Base-by-base conservation (phyloP, 1,140 invertebrate species). In the Anastrepha ludens region DNA sequence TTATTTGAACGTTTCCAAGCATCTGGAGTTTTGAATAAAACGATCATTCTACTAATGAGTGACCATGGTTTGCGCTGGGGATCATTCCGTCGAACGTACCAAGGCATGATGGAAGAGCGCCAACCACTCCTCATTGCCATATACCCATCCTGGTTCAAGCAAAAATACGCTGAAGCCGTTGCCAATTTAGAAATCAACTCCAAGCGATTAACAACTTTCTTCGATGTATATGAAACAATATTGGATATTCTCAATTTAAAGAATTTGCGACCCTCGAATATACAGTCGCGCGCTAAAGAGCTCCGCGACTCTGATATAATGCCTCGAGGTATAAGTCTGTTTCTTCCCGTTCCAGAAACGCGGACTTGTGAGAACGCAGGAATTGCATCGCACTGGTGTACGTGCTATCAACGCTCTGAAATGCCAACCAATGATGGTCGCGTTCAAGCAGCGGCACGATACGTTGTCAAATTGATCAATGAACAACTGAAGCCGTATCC, bases 61-160 rank as follows among this genome's bases (percentile, higher is more conserved):
- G 98, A 99, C 93, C 98, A 99, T 92, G 98, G 98, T 0, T 96
- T 98, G 90, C 93, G 98, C 50, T 99, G 96, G 94, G 98, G 98
- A 3, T 93, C 94, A 11, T 95, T 95, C 81, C 92, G 94, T 6
- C 91, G 92, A 60, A 98, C 98, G 0, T 96, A 97, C 91, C 95
- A 97, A 88, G 96, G 97, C 91, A 95, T 98, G 90, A 90, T 93
- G 89, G 98, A 99, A 93, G 98, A 99, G 91, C 93, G 98, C 44
- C 93, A 99, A 59, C 98, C 98, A 0, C 96, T 98, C 89, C 94
- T 98, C 29, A 96, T 96, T 88, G 91, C 98, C 1, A 94, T 96
- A 64, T 90, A 98, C 44, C 98, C 98, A 0, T 92, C 95, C 41
- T 96, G 95, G 94, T 97, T 97, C 90, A 93, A 94, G 50, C 89